Evolutionary conservation across 2,113 vertebrate genomes (phyloP), one percentile per base, ranked within the genome.

Genomic region (Ptilorrhoa leucosticta): DNA sequence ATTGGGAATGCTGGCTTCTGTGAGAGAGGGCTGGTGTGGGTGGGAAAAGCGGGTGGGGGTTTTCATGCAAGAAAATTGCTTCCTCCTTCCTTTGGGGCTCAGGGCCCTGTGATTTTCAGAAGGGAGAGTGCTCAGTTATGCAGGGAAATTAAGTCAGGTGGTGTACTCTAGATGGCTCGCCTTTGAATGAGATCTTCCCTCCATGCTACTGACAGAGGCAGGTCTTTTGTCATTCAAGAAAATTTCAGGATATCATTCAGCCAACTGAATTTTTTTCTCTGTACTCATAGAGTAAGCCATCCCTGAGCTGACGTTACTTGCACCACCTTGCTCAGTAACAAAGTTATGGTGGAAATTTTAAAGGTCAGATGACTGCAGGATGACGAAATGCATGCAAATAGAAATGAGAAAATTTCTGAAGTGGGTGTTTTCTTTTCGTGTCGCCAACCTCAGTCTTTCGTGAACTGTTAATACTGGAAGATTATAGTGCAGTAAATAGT

Each of bases 401-500:
- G 57, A 90, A 72, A 86, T 9, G 31, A 77, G 57, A 90, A 87
- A 68, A 40, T 83, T 83, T 89, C 76, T 65, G 21, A 77, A 53
- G 65, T 82, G 60, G 8, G 3, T 45, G 77, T 93, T 84, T 69
- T 47, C 44, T 45, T 84, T 85, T 45, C 0, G 0, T 54, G 14
- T 85, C 0, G 0, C 64, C 80, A 53, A 9, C 24, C 26, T 86
- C 47, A 68, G 39, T 68, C 44, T n/a, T 83, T 58, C 0, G 0
- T 71, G 80, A 83, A 39, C 80, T 69, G 58, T 56, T 93, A 89
- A 76, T 68, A 80, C 12, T 77, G 63, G 57, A 69, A 93, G 72
- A 83, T 82, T 71, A 35, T 24, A 68, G 31, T 8, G 4, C 30
- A 31, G 45, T 66, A 47, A 75, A 78, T 84, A 75, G 63, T 45